Evolutionary conservation across 2,888 invertebrate genomes (phyloP).

Genomic region (Odontocerum albicorne): DNA sequence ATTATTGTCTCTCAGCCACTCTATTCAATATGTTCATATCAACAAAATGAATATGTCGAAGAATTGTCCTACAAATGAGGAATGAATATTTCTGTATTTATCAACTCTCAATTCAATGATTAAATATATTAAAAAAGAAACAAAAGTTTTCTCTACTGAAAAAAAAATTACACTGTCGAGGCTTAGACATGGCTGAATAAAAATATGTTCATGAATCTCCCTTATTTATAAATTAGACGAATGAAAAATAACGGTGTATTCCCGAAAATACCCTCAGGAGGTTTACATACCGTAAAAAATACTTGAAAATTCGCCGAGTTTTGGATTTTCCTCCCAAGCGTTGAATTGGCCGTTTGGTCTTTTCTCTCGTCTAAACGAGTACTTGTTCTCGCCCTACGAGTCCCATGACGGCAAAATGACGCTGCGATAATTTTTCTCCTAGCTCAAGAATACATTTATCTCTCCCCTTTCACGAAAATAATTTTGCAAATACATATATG

Average conservation of each 20-base stretch:
- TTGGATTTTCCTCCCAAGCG: neutral
- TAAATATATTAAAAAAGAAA: too few relatives aligned
- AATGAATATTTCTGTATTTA: too few relatives aligned
- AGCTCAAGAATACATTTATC: conserved; percentile 15
- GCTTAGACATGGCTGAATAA: too few relatives aligned
- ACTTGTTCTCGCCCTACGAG: conserved; percentile 17
- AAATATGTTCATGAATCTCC: neutral
- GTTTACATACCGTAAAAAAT: neutral
- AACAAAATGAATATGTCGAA: too few relatives aligned
- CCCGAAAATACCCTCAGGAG: conserved; percentile 7
- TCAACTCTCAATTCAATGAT: too few relatives aligned
- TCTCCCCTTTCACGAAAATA: neutral
- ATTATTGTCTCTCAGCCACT: too few relatives aligned
- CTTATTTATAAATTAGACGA: conserved; percentile 4
- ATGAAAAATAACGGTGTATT: conserved; percentile 30
- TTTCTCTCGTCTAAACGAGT: conserved; percentile 19
- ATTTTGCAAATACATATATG: neutral
- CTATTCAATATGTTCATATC: too few relatives aligned
- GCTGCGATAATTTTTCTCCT: conserved; percentile 33
- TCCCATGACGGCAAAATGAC: conserved; percentile 29
- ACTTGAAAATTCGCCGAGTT: neutral
- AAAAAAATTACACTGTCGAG: too few relatives aligned
- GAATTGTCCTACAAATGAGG: too few relatives aligned
- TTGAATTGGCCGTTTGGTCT: conserved; percentile 8
- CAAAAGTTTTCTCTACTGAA: too few relatives aligned